Conservation (phyloP, 64 coral and sea anemone species). For the Montipora sp. region DNA sequence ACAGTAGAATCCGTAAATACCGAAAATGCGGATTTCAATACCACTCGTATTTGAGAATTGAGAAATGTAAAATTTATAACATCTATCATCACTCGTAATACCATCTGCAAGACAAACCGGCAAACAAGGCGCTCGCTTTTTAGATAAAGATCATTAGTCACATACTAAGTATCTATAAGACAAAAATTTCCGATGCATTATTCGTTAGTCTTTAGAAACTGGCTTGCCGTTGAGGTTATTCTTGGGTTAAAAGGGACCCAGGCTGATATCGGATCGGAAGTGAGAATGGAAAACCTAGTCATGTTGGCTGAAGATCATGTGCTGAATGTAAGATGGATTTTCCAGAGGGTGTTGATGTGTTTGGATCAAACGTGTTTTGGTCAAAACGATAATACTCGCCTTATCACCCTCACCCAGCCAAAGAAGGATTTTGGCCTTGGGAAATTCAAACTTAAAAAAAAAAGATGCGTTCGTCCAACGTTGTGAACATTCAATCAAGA, state of each 20-base stretch:
- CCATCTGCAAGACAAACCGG: too few species aligned
- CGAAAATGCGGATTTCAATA: background rate
- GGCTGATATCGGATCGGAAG: constrained; percentile 1
- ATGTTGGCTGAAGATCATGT: background rate
- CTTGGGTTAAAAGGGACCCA: background rate
- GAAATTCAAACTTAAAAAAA: too few species aligned
- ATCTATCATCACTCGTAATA: background rate
- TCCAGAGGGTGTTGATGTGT: constrained; percentile 5
- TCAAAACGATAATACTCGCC: background rate
- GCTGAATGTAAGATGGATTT: constrained; percentile 16
- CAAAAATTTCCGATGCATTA: too few species aligned
- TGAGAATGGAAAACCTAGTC: constrained; percentile 21
- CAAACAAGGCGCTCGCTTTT: background rate
- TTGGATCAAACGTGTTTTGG: background rate
- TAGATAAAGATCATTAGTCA: too few species aligned
- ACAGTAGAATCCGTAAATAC: background rate
- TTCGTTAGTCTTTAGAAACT: background rate
- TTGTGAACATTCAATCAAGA: background rate
- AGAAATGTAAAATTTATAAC: background rate
- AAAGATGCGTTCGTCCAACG: background rate
- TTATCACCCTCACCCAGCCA: too few species aligned
- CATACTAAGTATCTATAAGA: too few species aligned
- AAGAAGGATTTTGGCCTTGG: too few species aligned
- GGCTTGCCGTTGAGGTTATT: background rate
- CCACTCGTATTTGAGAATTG: background rate